phyloP scores from a whole-genome alignment of 92 coral and sea anemone species.

The Epizoanthus ramosus region DNA sequence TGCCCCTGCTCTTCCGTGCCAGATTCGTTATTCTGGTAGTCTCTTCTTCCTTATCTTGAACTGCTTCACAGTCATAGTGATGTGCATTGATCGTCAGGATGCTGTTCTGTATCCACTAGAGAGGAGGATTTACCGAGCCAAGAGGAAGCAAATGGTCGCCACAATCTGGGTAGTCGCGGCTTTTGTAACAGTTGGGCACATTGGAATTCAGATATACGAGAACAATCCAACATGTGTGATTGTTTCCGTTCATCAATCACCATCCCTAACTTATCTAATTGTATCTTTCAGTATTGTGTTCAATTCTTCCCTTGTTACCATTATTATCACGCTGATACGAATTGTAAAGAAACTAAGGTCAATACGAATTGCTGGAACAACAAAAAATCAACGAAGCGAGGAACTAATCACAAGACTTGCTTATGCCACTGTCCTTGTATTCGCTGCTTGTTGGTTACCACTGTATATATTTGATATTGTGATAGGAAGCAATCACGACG shows the following conservation, averaged over 20 bases:
- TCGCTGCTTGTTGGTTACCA: constrained; percentile 9
- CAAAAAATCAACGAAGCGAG: constrained; percentile 27
- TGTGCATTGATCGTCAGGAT: constrained; percentile 33
- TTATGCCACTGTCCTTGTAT: constrained; percentile 15
- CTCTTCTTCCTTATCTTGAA: constrained; percentile 18
- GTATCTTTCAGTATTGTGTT: constrained; percentile 11
- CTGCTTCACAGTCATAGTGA: constrained; percentile 14
- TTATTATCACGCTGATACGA: background rate
- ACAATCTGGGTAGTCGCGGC: background rate
- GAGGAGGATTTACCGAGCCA: background rate
- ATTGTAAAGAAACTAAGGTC: constrained; percentile 28
- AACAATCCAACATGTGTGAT: background rate
- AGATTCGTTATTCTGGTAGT: constrained; percentile 18
- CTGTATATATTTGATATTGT: constrained; percentile 3
- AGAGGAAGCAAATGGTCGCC: constrained; percentile 3
- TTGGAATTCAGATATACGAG: constrained; percentile 12
- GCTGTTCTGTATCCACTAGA: constrained; percentile 19
- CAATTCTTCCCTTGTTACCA: background rate
- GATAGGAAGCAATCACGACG: background rate
- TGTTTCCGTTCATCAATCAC: constrained; percentile 14
- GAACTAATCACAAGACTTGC: background rate
- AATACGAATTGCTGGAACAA: constrained; percentile 21
- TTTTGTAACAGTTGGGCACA: constrained; percentile 14
- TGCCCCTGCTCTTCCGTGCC: background rate
- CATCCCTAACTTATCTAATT: constrained; percentile 14